Conservation (phyloP, 2,113 vertebrate species). For the Pygoscelis adeliae region DNA sequence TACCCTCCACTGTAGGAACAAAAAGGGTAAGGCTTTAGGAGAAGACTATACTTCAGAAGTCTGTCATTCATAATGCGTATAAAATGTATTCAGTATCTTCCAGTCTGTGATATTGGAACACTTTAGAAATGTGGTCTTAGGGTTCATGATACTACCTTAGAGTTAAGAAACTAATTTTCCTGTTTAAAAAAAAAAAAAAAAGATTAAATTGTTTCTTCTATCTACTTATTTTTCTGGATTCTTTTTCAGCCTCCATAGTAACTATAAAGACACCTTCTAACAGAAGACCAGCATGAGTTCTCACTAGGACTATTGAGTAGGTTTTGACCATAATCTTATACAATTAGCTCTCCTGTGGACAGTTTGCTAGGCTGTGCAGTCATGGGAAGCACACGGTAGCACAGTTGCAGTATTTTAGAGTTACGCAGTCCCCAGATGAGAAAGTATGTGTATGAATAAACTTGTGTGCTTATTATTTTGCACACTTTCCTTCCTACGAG, state of each 20-base stretch:
- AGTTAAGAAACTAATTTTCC: background rate
- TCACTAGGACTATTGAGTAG: background rate
- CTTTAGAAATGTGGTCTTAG: background rate
- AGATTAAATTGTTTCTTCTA: background rate
- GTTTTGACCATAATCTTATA: background rate
- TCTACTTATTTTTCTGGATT: background rate
- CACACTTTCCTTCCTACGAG: background rate
- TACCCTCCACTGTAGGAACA: background rate
- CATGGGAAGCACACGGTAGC: background rate
- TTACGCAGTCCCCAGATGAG: background rate
- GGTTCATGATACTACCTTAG: background rate
- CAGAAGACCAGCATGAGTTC: background rate
- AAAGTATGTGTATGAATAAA: background rate
- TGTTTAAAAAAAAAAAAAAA: background rate
- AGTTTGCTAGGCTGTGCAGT: background rate
- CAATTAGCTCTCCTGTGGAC: background rate
- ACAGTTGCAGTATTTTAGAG: background rate
- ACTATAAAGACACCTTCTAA: background rate
- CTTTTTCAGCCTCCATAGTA: background rate
- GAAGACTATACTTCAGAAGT: background rate
- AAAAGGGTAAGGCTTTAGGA: background rate
- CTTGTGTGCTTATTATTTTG: background rate
- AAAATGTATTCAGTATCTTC: background rate
- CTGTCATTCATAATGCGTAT: background rate
- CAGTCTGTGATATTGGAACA: background rate